Evolutionary conservation across 1,140 invertebrate species (phyloP), one percentile per base, ranked within the genome.

Genomic region (Drosophila kanapiae): DNA sequence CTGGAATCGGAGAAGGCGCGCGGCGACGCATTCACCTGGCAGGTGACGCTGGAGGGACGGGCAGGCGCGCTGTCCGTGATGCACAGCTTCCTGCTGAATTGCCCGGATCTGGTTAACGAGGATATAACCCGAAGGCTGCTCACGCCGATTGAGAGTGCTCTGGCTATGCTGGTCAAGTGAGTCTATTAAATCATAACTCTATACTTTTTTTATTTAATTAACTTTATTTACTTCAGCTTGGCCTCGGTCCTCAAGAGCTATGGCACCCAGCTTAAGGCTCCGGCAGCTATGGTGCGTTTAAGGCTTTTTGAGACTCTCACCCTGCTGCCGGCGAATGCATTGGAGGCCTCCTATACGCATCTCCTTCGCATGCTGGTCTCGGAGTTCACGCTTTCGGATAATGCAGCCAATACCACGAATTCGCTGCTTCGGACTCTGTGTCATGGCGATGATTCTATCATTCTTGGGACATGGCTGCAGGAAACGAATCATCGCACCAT

Each of bases 11-110:
- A 99, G 93, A 99, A 99, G 92, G 97, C 97, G 1, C 95, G 99
- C 68, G 99, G 99, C 8, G 99, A 99, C 94, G 97, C 98, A 1
- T 99, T 99, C 92, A 99, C 99, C 43, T 99, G 99, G 99, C 98
- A 99, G 94, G 97, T 99, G 18, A 99, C 98, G 2, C 93, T 99
- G 49, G 98, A 99, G 94, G 98, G 98, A 14, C 94, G 99, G 62
- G 97, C 99, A 14, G 99, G 99, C 1, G 99, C 99, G 11, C 93
- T 99, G 5, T 98, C 98, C 14, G 97, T 98, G 0, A 97, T 99
- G 95, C 96, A 99, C 84, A 99, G 98, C 92, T 97, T 99, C 91
- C 92, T 99, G 7, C 93, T 96, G 8, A 96, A 99, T 92, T 99
- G 98, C 91, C 96, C 97, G 6, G 97, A 99, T 79, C 94, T 99